A percentile compares a stretch with the other conserved stretches of the same genome.
Evolutionary conservation across 2,888 invertebrate species (phyloP).

Genomic region (Autographa gamma): DNA sequence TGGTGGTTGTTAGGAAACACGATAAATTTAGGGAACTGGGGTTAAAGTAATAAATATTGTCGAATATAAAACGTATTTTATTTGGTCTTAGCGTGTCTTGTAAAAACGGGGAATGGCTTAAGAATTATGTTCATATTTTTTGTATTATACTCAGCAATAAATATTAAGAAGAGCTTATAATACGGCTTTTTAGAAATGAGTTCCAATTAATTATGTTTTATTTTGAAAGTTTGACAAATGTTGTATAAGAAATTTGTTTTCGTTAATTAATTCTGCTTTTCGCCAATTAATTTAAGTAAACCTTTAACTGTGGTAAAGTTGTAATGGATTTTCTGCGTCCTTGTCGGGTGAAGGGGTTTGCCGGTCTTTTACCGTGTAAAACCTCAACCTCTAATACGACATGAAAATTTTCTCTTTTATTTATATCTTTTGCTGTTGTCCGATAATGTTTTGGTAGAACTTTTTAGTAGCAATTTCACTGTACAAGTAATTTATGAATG

Average conservation of each 20-base stretch:
- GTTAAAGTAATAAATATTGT: slow-evolving; percentile 20
- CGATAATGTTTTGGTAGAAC: no score
- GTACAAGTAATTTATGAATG: no score
- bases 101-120: slow-evolving; percentile 7
- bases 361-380: neutral
- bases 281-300: neutral
- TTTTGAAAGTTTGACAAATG: neutral
- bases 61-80: slow-evolving; percentile 17
- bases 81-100: slow-evolving; percentile 10
- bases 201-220: neutral
- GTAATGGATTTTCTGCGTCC: slow-evolving; percentile 4
- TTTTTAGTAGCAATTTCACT: no score
- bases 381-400: neutral
- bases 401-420: neutral
- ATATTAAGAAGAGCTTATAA: neutral
- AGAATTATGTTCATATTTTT: slow-evolving; percentile 10
- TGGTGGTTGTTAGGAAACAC: slow-evolving; percentile 21
- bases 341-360: slow-evolving; percentile 1
- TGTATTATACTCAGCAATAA: slow-evolving; percentile 3
- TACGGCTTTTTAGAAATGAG: neutral
- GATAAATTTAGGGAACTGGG: slow-evolving; percentile 17
- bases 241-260: no score
- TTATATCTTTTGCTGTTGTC: neutral
- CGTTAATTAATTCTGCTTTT: no score
- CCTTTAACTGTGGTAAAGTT: neutral